Percentiles rank a stretch among this genome's conserved stretches.
These are phyloP conservation scores for Caenorhabditis becei DNA, from an alignment of 2,888 invertebrate species.

Conservation along the genomic window DNA sequence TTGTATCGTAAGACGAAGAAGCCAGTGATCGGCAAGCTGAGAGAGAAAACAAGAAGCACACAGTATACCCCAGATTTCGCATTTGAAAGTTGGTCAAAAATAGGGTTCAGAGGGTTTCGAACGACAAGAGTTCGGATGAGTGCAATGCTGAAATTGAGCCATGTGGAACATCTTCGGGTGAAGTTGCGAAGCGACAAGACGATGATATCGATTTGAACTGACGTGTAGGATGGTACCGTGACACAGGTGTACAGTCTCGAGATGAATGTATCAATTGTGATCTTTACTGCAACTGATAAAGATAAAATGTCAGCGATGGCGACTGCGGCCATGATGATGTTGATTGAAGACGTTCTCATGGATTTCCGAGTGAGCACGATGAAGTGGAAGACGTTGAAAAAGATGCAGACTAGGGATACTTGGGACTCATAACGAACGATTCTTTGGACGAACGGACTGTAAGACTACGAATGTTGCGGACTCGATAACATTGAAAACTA, in stretches of 20 bases:
- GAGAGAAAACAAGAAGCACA: not conserved
- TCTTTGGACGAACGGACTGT: not conserved
- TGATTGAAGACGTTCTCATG: conserved; percentile 27
- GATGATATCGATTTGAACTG: not conserved
- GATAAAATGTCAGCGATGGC: conserved; percentile 5
- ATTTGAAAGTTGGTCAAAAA: not conserved
- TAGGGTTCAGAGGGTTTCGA: conserved; percentile 10
- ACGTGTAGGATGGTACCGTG: not conserved
- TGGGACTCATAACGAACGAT: not conserved
- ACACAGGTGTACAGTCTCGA: not conserved
- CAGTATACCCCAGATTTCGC: conserved; percentile 2
- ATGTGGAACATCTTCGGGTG: conserved; percentile 20
- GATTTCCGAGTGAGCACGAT: conserved; percentile 13
- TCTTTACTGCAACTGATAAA: conserved; percentile 5
- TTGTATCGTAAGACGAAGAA: not conserved
- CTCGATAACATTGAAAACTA: not conserved
- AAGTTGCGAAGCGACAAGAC: not conserved
- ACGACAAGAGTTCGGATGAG: conserved; percentile 24
- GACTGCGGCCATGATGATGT: conserved; percentile 7
- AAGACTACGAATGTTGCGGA: not conserved
- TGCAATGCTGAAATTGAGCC: conserved; percentile 26
- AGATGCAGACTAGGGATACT: not conserved
- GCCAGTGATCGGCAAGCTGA: not conserved
- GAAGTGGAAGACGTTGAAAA: conserved; percentile 20
- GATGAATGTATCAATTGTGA: not conserved